A percentile compares a stretch with the other conserved stretches of the same genome.
phyloP scores from a whole-genome alignment of 2,797 vertebrate genomes.

The Parotocinclus haroldoi region DNA sequence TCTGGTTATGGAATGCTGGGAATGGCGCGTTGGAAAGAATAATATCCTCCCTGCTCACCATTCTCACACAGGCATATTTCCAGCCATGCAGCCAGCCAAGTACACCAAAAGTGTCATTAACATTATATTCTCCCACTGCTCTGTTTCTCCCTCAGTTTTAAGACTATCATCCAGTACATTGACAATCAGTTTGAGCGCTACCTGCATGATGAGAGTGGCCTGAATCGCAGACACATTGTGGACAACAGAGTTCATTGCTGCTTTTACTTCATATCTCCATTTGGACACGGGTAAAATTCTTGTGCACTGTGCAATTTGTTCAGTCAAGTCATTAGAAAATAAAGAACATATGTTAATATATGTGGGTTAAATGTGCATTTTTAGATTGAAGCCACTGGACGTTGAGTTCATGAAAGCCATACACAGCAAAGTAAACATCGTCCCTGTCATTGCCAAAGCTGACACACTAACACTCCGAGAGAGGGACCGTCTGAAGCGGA shows the following conservation, averaged over 20 bases:
- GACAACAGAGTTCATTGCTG: slow-evolving; percentile 98
- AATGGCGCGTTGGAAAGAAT: slow-evolving; percentile 13
- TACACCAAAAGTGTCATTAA: too few species aligned
- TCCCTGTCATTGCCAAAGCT: slow-evolving; percentile 97
- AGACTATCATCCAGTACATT: slow-evolving; percentile 95
- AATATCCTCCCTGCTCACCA: slow-evolving; percentile 15
- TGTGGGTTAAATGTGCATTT: too few species aligned
- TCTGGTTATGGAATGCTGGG: slow-evolving; percentile 16
- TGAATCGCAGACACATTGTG: slow-evolving; percentile 92
- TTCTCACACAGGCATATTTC: not conserved
- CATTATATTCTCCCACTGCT: too few species aligned
- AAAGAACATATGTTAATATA: too few species aligned
- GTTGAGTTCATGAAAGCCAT: slow-evolving; percentile 99
- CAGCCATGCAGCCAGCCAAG: too few species aligned
- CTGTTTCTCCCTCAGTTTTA: slow-evolving; percentile 75
- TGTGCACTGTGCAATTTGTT: not conserved
- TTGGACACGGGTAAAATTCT: slow-evolving; percentile 86
- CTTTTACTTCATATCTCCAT: slow-evolving; percentile 97
- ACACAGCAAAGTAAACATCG: slow-evolving; percentile 98
- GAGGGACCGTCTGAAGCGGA: slow-evolving; percentile 88
- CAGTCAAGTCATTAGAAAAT: too few species aligned
- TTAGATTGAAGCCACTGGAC: slow-evolving; percentile 91
- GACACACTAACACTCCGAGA: slow-evolving; percentile 94
- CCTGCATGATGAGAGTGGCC: slow-evolving; percentile 94
- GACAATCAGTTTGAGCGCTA: slow-evolving; percentile 98